Evolutionary conservation across 2,888 invertebrate species (phyloP).

Genomic region (Lucinisca nassula): DNA sequence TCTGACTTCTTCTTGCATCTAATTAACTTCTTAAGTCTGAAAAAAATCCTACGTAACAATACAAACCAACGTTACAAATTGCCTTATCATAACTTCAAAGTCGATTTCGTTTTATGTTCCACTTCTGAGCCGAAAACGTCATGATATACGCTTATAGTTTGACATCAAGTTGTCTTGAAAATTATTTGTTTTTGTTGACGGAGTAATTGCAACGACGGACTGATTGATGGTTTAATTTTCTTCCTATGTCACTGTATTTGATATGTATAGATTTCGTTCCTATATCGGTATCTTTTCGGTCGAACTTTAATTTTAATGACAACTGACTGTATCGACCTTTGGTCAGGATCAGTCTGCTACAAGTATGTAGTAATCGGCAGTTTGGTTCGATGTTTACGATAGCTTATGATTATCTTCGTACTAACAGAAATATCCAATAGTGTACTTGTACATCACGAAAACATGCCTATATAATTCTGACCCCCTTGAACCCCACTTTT

Average conservation of each 20-base stretch:
- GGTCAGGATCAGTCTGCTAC: neutral
- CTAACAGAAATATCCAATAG: too few species aligned
- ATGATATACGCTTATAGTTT: neutral
- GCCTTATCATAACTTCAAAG: neutral
- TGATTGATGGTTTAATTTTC: constrained; percentile 8
- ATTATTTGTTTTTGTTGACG: neutral
- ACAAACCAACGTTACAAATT: neutral
- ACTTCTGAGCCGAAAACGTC: neutral
- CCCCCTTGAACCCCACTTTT: too few species aligned
- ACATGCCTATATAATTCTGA: too few species aligned
- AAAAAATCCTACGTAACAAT: neutral
- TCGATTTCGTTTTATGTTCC: neutral
- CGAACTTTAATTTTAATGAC: constrained; percentile 7
- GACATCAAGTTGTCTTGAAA: neutral
- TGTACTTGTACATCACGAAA: too few species aligned
- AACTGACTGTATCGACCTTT: neutral
- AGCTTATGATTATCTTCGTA: too few species aligned
- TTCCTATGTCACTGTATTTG: neutral
- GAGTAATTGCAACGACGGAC: neutral
- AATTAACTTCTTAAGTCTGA: too few species aligned
- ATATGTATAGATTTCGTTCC: neutral
- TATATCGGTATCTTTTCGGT: neutral
- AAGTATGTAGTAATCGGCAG: too few species aligned
- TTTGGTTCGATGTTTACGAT: too few species aligned
- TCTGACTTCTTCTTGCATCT: too few species aligned